These are phyloP conservation scores for Eira barbara DNA, from an alignment of 2,113 vertebrate genomes.

Conservation along the genomic window DNA sequence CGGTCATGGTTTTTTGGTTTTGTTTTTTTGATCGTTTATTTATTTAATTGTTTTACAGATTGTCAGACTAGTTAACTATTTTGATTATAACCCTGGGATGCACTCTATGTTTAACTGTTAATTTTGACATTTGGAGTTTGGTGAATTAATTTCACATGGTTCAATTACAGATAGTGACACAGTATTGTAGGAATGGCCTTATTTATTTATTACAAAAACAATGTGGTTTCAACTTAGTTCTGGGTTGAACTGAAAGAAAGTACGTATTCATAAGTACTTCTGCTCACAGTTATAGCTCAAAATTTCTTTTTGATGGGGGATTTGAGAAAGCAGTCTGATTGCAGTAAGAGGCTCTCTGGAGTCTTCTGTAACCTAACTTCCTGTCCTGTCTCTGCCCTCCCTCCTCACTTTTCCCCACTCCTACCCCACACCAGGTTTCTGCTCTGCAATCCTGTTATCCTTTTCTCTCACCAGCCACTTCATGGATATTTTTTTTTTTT, in stretches of 20 bases:
- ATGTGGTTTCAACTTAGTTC: neutral
- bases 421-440: neutral
- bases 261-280: neutral
- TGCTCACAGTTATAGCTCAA: neutral
- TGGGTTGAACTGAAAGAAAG: neutral
- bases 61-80: conserved; percentile 27
- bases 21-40: neutral
- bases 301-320: neutral
- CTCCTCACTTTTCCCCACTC: neutral
- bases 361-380: neutral
- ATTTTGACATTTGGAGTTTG: neutral
- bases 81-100: neutral
- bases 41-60: neutral
- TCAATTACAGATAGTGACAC: neutral
- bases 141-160: neutral
- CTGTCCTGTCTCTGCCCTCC: neutral
- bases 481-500: neutral
- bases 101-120: neutral
- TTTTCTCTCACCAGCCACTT: neutral
- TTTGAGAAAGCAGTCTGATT: neutral
- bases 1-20: neutral
- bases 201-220: neutral
- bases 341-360: neutral
- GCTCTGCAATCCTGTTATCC: neutral
- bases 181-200: neutral